phyloP scores from a whole-genome alignment of 2,888 invertebrate species.

The Aromia moschata region DNA sequence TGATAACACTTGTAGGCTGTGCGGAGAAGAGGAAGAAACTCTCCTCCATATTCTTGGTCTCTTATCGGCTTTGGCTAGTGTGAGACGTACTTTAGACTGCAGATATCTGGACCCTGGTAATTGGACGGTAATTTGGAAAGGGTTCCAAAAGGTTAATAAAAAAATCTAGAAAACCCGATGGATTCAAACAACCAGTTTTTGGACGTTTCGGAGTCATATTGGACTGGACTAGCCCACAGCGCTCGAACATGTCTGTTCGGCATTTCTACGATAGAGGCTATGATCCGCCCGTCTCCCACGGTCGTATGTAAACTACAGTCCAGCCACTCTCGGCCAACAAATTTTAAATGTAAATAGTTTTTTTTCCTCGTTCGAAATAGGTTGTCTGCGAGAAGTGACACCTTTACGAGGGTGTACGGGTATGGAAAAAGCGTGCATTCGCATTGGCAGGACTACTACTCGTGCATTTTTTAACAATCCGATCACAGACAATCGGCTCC shows the following conservation, averaged over 20 bases:
- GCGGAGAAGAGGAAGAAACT: no score
- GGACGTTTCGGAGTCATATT: no score
- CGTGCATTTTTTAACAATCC: not conserved
- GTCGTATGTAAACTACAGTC: constrained; percentile 24
- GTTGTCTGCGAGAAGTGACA: constrained; percentile 22
- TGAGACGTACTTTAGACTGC: no score
- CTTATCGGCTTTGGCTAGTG: no score
- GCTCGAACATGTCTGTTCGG: constrained; percentile 26
- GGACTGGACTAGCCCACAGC: constrained; percentile 5
- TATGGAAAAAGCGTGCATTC: constrained; percentile 9
- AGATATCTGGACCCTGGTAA: no score
- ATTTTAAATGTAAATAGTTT: constrained; percentile 22
- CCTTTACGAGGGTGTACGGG: constrained; percentile 13
- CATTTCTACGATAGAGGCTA: constrained; percentile 27
- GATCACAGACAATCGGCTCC: not conserved
- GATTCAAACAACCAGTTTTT: no score
- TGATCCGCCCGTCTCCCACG: constrained; percentile 26
- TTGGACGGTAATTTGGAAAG: no score
- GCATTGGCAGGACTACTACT: not conserved
- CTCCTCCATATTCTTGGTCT: no score
- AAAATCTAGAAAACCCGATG: no score
- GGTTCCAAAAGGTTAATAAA: no score
- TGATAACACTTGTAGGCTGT: no score
- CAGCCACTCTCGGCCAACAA: constrained; percentile 20
- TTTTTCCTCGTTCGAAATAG: constrained; percentile 14